phyloP scores from a whole-genome alignment of 2,797 vertebrate genomes.

The Picus viridis region DNA sequence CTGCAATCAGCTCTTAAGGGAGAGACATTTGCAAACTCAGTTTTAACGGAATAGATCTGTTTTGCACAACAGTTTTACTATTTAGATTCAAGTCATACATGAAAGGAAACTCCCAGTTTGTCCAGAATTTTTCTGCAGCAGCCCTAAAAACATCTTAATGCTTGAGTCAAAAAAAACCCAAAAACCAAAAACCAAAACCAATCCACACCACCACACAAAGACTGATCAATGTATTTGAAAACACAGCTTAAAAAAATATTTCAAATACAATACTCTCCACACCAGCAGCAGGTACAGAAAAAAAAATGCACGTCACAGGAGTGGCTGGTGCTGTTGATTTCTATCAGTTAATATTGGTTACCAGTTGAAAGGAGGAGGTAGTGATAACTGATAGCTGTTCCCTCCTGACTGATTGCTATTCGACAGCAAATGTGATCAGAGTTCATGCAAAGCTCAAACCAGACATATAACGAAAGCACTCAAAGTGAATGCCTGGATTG shows the following conservation, averaged over 20 bases:
- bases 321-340: neutral
- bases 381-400: neutral
- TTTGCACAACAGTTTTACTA: neutral
- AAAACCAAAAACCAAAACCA: too few relatives aligned
- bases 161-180: neutral
- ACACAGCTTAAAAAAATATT: neutral
- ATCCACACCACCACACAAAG: too few relatives aligned
- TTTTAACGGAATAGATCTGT: neutral
- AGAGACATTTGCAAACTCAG: neutral
- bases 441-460: neutral
- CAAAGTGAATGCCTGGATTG: neutral
- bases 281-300: neutral
- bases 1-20: conserved; percentile 15
- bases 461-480: neutral
- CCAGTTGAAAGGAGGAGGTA: neutral
- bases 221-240: neutral
- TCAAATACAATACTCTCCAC: neutral
- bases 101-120: neutral
- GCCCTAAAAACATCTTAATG: neutral
- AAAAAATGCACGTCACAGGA: neutral
- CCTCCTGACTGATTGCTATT: neutral
- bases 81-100: neutral
- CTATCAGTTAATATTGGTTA: neutral
- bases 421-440: fast-evolving
- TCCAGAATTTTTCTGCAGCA: neutral